These are phyloP conservation scores for Stegodyphus dumicola DNA, from an alignment of 1,140 invertebrate species.

Conservation along the genomic window DNA sequence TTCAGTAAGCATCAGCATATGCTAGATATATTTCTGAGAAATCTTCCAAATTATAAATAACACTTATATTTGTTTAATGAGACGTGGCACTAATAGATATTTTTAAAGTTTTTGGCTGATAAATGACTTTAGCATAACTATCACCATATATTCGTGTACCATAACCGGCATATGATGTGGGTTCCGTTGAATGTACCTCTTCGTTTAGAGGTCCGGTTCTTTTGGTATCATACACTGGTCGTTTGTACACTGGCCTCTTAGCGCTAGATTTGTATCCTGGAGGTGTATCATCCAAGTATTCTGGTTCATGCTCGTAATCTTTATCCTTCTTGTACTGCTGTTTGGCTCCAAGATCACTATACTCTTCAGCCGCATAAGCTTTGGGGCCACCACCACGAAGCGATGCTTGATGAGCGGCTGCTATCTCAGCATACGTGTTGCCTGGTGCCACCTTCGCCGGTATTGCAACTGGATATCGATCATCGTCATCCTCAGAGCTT, in stretches of 20 bases:
- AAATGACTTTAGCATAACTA: slow-evolving; percentile 38
- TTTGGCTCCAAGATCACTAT: slow-evolving; percentile 14
- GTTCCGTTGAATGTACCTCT: background rate
- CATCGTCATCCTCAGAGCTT: background rate
- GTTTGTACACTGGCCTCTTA: background rate
- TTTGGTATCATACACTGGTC: background rate
- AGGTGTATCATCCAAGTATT: slow-evolving; percentile 32
- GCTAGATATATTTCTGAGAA: no score
- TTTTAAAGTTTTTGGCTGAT: slow-evolving; percentile 29
- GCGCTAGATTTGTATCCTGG: slow-evolving; percentile 28
- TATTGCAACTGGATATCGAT: slow-evolving; percentile 32
- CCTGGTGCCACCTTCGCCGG: slow-evolving; percentile 52
- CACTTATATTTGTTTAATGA: background rate
- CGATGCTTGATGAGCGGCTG: slow-evolving; percentile 21
- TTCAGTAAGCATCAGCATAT: no score
- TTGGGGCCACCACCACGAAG: slow-evolving; percentile 9
- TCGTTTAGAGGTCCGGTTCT: slow-evolving; percentile 7
- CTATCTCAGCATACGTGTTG: slow-evolving; percentile 29
- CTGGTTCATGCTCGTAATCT: background rate
- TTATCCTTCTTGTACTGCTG: background rate
- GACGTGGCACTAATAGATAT: slow-evolving; percentile 11
- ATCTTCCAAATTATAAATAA: no score
- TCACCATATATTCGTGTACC: slow-evolving; percentile 49
- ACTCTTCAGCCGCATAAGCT: slow-evolving; percentile 34
- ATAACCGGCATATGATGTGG: slow-evolving; percentile 34